Base-by-base conservation (phyloP, 1,140 invertebrate species). In the Lepidurus couesii region DNA sequence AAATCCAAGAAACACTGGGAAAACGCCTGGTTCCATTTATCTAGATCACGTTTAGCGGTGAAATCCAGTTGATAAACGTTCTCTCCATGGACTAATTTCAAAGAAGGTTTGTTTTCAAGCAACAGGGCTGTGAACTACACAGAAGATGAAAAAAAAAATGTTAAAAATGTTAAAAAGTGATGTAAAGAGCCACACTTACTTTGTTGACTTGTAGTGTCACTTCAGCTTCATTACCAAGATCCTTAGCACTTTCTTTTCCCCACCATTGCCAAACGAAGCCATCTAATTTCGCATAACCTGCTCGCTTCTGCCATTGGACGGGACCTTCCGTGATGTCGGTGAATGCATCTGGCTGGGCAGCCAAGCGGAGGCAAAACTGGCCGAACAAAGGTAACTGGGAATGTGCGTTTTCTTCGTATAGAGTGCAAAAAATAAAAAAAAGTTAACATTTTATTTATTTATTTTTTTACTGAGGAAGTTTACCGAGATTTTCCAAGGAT, bases 291-390 rank as follows among this genome's bases (percentile, higher is more conserved):
- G 11, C 42, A 26, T 79, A 74, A 45, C 43, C 75, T 80, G 86
- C 85, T 82, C 87, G 85, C 73, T 77, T 76, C 24, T 90, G 74
- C 80, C 83, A 86, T 26, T 91, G 83, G 79, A 84, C 87, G 5
- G 89, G 89, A 13, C 87, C 85, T 79, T 86, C 85, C 53, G 87
- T 83, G 77, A 90, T 87, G 80, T 89, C 86, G 42, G 85, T 84
- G 21, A 90, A 84, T 83, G 88, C 90, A 75, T 90, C 87, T 8
- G 91, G 91, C 80, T 90, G 88, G 45, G 90, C 89, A 5, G 90
- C 90, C 47, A 92, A 84, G 74, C 90, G 89, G 84, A 90, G 92
- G 82, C 91, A 92, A 82, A 92, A 92, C 82, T 92, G 90, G 10
- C 91, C 91, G 83, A 92, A 92, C 26, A 92, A 83, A 21, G 91